Evolutionary conservation across 2,888 invertebrate genomes (phyloP), one percentile per base, ranked within the genome.

Genomic region (Papilio elwesi): DNA sequence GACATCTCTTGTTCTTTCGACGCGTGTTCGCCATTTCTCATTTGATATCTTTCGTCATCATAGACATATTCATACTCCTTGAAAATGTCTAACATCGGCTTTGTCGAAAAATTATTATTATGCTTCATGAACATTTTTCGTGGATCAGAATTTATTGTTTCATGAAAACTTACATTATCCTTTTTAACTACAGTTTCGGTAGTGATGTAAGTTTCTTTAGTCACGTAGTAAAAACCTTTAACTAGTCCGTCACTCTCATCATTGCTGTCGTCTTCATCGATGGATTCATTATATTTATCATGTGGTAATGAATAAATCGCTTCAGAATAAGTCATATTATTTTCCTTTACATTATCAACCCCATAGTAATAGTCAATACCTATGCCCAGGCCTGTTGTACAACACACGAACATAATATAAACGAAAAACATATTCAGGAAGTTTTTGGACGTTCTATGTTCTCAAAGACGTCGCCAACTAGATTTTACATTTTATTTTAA

Each of bases 311-410:
- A 48, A 47, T 16, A 9, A 15, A 53, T 67, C 12, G 15, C 47
- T 47, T 36, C 36, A 6, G n/a, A 13, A 48, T 36, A n/a, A 43
- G 13, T 48, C 3, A 36, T 1, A 67, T 73, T 65, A 13, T 74
- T 67, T 55, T 71, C 63, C 3, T 70, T 67, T 36, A 36, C 36
- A 8, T 49, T 55, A 15, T 70, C 63, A 49, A 48, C 53, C n/a
- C 75, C 71, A 53, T 71, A 68, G 36, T 83, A 85, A 78, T 88
- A 88, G 73, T 87, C 87, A 55, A 81, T 74, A 73, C 82, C 79
- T 15, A 87, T 76, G 69, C 77, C 65, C 67, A 74, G 67, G 76
- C 78, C 80, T 47, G 73, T 49, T 38, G 64, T 16, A 71, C 81
- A 75, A 5, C 78, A 75, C 16, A 77, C 48, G 48, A 76, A 70